Percentiles rank a stretch among this genome's conserved stretches.
phyloP scores from a whole-genome alignment of 2,113 vertebrate species.

The Takifugu bimaculatus region DNA sequence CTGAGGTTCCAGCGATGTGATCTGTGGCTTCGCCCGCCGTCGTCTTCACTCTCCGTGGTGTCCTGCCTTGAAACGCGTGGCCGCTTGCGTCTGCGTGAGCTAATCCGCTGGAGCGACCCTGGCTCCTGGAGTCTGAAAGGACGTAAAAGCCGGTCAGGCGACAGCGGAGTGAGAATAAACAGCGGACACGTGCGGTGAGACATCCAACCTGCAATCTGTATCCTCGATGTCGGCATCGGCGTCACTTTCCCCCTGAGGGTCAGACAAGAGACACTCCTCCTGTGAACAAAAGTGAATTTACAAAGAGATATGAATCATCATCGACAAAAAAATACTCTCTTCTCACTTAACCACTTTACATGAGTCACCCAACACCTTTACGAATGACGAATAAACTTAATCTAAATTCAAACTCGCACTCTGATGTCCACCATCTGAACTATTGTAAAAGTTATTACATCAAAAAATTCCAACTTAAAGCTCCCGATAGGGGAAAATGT shows the following conservation, averaged over 20 bases:
- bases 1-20: constrained; percentile 76
- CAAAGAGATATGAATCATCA: constrained; percentile 38
- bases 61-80: constrained; percentile 73
- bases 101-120: constrained; percentile 76
- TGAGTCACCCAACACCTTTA: constrained; percentile 28
- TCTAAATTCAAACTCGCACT: background rate
- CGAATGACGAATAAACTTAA: constrained; percentile 29
- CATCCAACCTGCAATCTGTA: constrained; percentile 73
- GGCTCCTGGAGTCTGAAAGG: constrained; percentile 68
- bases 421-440: too few species aligned
- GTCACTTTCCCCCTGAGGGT: constrained; percentile 78
- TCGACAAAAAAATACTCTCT: constrained; percentile 12
- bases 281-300: constrained; percentile 17
- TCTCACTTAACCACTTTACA: constrained; percentile 33
- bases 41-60: constrained; percentile 79
- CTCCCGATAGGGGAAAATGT: too few species aligned
- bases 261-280: constrained; percentile 74
- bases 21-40: constrained; percentile 69
- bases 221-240: constrained; percentile 79
- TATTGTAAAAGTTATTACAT: too few species aligned
- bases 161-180: background rate
- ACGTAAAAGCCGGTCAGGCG: constrained; percentile 2
- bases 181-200: background rate
- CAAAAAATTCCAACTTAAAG: too few species aligned
- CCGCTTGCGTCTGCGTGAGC: constrained; percentile 74